These are phyloP conservation scores for Perizoma flavofasciatum DNA, from an alignment of 2,888 invertebrate genomes.

Conservation along the genomic window DNA sequence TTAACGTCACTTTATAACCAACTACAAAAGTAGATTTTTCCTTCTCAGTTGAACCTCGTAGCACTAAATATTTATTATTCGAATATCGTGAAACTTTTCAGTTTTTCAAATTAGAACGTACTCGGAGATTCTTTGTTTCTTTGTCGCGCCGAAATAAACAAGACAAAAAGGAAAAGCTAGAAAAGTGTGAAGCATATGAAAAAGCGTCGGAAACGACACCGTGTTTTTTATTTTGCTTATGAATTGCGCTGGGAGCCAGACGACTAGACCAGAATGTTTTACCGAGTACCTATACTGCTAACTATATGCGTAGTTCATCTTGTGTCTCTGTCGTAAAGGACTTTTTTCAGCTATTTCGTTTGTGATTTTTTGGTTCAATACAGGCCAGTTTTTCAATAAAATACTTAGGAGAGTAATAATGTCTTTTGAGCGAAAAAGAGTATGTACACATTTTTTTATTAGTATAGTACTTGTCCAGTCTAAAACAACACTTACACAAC, in stretches of 20 bases:
- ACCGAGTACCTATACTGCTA: conserved; percentile 14
- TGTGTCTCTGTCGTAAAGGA: conserved; percentile 16
- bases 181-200: conserved; percentile 45
- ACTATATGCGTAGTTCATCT: conserved; percentile 15
- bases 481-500: no score
- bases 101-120: conserved; percentile 14
- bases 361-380: conserved; percentile 5
- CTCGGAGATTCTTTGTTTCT: conserved; percentile 21
- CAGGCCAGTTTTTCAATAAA: background rate
- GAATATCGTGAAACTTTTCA: conserved; percentile 10
- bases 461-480: no score
- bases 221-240: conserved; percentile 38
- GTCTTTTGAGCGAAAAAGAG: no score
- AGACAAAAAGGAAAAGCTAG: conserved; percentile 31
- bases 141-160: conserved; percentile 21
- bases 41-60: no score
- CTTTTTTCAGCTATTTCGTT: conserved; percentile 22
- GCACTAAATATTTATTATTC: background rate
- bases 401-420: no score
- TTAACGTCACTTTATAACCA: no score
- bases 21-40: no score
- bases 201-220: conserved; percentile 34
- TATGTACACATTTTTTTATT: no score
- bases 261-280: conserved; percentile 24
- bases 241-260: conserved; percentile 35